Percentiles rank a stretch among this genome's conserved stretches.
phyloP scores from a whole-genome alignment of 1,140 invertebrate species.

The Lordiphosa stackelbergi region DNA sequence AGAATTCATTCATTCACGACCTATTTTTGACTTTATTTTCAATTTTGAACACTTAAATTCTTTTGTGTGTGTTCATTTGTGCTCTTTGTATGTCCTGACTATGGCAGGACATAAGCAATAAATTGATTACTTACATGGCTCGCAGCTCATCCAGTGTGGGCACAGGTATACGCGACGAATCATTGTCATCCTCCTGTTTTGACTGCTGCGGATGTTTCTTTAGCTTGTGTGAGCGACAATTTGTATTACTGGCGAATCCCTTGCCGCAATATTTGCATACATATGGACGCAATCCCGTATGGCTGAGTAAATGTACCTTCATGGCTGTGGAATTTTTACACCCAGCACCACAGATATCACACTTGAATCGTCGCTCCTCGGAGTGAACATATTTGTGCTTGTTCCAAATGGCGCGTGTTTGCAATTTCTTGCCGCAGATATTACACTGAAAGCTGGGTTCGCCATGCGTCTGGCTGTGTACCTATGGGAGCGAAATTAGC shows the following conservation, averaged over 20 bases:
- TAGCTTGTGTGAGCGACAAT: conserved; percentile 78
- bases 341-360: conserved; percentile 63
- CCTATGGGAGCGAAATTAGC: conserved; percentile 8
- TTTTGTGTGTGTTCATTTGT: too few species aligned
- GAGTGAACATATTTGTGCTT: conserved; percentile 78
- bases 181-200: conserved; percentile 20
- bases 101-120: too few species aligned
- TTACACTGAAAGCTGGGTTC: conserved; percentile 77
- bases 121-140: conserved; percentile 41
- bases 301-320: conserved; percentile 77
- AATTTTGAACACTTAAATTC: too few species aligned
- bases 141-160: conserved; percentile 68
- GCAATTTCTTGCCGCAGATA: conserved; percentile 77
- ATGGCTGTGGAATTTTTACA: conserved; percentile 74
- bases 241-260: conserved; percentile 77
- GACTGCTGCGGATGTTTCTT: conserved; percentile 74
- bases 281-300: conserved; percentile 77
- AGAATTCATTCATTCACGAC: too few species aligned
- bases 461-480: conserved; percentile 73
- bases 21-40: too few species aligned
- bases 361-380: conserved; percentile 75
- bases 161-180: conserved; percentile 50
- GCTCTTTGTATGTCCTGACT: too few species aligned
- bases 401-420: conserved; percentile 77
- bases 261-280: conserved; percentile 77